Conservation (phyloP, 2,113 vertebrate genomes). For the Nasalis larvatus region DNA sequence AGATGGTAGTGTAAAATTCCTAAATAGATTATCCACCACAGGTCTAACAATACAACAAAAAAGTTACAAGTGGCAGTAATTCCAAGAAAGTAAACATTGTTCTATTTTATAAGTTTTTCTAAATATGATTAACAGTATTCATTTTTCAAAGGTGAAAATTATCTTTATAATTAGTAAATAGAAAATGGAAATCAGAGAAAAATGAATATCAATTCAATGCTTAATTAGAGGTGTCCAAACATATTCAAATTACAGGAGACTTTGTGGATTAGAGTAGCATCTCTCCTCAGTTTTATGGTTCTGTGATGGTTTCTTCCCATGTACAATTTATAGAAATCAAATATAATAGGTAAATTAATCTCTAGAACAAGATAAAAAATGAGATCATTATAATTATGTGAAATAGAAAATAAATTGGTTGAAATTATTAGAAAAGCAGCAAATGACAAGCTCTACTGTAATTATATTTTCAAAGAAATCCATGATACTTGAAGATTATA, state of each 20-base stretch:
- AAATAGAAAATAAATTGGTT: background rate
- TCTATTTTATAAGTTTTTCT: background rate
- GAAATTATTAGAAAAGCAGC: background rate
- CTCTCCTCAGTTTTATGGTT: background rate
- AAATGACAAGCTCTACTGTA: background rate
- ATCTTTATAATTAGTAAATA: background rate
- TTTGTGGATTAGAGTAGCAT: background rate
- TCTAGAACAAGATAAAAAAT: background rate
- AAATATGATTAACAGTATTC: background rate
- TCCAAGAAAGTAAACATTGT: background rate
- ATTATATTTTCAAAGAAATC: background rate
- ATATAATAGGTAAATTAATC: background rate
- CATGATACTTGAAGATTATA: background rate
- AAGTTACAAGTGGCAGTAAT: background rate
- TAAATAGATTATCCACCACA: background rate
- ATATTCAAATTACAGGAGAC: background rate
- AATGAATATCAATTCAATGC: background rate
- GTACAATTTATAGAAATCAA: background rate
- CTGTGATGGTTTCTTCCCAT: background rate
- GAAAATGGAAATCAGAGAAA: background rate
- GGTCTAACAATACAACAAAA: background rate
- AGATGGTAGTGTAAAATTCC: background rate
- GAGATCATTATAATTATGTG: background rate
- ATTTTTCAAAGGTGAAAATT: slow-evolving; percentile 1
- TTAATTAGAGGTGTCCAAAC: background rate